phyloP scores from a whole-genome alignment of 2,113 vertebrate species.

The Nicator chloris region DNA sequence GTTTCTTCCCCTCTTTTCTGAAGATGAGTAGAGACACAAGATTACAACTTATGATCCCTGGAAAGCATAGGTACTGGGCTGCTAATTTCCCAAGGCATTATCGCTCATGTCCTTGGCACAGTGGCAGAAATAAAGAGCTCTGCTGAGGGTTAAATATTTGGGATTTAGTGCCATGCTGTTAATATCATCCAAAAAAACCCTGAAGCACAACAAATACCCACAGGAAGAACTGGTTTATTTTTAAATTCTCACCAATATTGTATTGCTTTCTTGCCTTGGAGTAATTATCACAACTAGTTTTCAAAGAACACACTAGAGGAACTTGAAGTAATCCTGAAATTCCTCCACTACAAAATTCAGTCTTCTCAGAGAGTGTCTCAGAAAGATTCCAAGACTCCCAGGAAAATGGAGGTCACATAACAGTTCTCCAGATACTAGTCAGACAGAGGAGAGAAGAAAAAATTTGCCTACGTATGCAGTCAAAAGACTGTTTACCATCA shows the following conservation, averaged over 20 bases:
- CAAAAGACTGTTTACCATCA: background rate
- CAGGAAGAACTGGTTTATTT: background rate
- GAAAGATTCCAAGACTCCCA: background rate
- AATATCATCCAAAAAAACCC: background rate
- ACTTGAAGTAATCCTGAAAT: background rate
- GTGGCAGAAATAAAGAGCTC: background rate
- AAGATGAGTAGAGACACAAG: background rate
- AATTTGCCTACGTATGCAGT: background rate
- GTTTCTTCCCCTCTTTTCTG: background rate
- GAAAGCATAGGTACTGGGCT: background rate
- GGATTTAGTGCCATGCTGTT: background rate
- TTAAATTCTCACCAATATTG: background rate
- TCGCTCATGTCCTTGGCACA: background rate
- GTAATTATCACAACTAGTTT: background rate
- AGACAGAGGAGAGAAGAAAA: background rate
- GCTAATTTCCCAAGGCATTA: background rate
- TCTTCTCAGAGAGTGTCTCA: background rate
- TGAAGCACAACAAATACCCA: background rate
- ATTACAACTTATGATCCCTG: background rate
- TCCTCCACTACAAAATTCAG: background rate
- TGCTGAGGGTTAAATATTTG: background rate
- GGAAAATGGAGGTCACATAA: background rate
- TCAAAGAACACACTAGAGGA: background rate
- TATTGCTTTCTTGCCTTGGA: background rate
- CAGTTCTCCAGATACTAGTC: background rate